These are phyloP conservation scores for Epirrhoe tristata DNA, from an alignment of 2,888 invertebrate genomes.

Conservation along the genomic window DNA sequence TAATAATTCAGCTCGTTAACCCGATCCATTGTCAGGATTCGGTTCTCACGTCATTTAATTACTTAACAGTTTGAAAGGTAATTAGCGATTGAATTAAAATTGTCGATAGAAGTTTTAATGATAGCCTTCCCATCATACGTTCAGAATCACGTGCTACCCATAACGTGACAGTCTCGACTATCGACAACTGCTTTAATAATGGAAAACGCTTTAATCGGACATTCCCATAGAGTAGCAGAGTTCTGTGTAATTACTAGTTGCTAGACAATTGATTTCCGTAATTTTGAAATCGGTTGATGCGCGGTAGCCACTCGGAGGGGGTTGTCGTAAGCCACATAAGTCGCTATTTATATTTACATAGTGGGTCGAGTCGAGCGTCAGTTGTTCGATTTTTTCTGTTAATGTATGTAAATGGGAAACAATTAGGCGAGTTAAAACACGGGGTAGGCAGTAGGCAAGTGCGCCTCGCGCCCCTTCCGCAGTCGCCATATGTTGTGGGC, in stretches of 20 bases:
- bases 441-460: constrained; percentile 83
- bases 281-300: constrained; percentile 64
- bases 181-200: constrained; percentile 58
- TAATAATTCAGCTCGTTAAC: constrained; percentile 67
- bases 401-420: constrained; percentile 85
- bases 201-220: constrained; percentile 45
- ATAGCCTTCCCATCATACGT: constrained; percentile 62
- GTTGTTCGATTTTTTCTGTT: constrained; percentile 78
- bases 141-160: constrained; percentile 65
- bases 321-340: constrained; percentile 57
- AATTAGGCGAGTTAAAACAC: constrained; percentile 85
- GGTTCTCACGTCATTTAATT: constrained; percentile 81
- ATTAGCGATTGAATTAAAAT: constrained; percentile 67
- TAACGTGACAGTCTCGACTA: constrained; percentile 58
- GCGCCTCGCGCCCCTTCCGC: constrained; percentile 76
- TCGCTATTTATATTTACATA: constrained; percentile 70
- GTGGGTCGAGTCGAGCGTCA: constrained; percentile 64
- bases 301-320: constrained; percentile 55
- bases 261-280: constrained; percentile 75
- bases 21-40: constrained; percentile 74
- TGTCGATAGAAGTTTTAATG: constrained; percentile 72
- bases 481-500: constrained; percentile 79
- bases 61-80: constrained; percentile 66
- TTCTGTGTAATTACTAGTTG: constrained; percentile 59
- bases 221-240: constrained; percentile 58